Percentiles rank a stretch among this genome's conserved stretches.
Evolutionary conservation across 2,113 vertebrate genomes (phyloP).

Genomic region (Ciconia maguari): DNA sequence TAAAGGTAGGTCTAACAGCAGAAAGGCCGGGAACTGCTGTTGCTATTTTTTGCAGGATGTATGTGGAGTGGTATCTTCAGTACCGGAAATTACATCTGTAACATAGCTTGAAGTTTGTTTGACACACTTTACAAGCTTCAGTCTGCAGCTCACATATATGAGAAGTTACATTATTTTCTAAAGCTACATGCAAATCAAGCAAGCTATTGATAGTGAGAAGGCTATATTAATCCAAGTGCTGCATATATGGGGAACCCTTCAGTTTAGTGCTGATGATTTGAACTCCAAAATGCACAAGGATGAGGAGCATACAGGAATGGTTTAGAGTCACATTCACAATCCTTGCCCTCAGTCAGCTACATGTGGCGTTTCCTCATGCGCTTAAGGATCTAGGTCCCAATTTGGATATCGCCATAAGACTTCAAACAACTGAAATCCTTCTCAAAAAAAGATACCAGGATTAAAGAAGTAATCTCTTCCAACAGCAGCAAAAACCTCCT

Average conservation of each 20-base stretch:
- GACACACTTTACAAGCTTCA: not conserved
- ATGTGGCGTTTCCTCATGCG: not conserved
- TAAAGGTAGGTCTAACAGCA: not conserved
- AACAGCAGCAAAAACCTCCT: not conserved
- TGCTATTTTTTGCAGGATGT: not conserved
- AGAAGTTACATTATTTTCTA: not conserved
- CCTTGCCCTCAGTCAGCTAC: not conserved
- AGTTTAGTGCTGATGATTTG: not conserved
- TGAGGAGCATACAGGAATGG: not conserved
- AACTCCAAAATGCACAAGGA: not conserved
- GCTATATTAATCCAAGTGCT: not conserved
- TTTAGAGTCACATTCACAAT: not conserved
- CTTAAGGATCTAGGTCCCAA: not conserved
- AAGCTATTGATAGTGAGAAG: not conserved
- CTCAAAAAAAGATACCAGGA: not conserved
- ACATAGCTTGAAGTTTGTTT: not conserved
- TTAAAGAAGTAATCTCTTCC: not conserved
- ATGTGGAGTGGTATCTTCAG: not conserved
- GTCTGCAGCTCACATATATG: not conserved
- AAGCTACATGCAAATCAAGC: not conserved
- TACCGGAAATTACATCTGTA: not conserved
- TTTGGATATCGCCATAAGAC: not conserved
- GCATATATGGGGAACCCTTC: not conserved
- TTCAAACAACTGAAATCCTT: not conserved
- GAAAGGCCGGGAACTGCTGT: not conserved